Conservation (phyloP, 2,113 vertebrate genomes). For the Pyxicephalus adspersus region DNA sequence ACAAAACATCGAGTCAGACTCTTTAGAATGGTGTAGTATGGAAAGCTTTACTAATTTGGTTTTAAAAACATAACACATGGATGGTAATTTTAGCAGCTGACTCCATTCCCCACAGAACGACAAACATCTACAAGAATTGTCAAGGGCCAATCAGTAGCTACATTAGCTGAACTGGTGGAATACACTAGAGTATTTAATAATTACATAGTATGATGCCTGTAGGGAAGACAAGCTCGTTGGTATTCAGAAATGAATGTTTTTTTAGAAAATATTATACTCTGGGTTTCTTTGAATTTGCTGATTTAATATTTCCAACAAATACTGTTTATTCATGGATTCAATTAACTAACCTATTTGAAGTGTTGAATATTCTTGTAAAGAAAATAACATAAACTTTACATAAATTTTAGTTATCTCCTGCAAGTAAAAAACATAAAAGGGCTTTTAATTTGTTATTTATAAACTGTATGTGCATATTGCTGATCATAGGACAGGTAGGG, state of each 20-base stretch:
- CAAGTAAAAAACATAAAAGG: no score
- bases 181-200: constrained; percentile 64
- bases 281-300: constrained; percentile 31
- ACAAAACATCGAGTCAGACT: constrained; percentile 58
- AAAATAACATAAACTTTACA: neutral
- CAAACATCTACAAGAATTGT: constrained; percentile 66
- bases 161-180: constrained; percentile 63
- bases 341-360: constrained; percentile 3
- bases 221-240: constrained; percentile 48
- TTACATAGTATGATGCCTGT: constrained; percentile 64
- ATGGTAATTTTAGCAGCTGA: constrained; percentile 76
- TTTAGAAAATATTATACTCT: neutral
- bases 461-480: no score
- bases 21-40: constrained; percentile 58
- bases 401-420: neutral
- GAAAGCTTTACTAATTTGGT: constrained; percentile 61
- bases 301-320: constrained; percentile 41
- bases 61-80: constrained; percentile 58
- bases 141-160: constrained; percentile 66
- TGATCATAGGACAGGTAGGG: no score
- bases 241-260: constrained; percentile 30
- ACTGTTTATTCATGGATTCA: constrained; percentile 18
- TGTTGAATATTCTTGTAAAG: neutral
- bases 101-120: constrained; percentile 74
- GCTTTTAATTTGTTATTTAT: no score